A percentile compares a stretch with the other conserved stretches of the same genome.
Evolutionary conservation across 2,888 invertebrate genomes (phyloP).

Genomic region (Tetranychus piercei): DNA sequence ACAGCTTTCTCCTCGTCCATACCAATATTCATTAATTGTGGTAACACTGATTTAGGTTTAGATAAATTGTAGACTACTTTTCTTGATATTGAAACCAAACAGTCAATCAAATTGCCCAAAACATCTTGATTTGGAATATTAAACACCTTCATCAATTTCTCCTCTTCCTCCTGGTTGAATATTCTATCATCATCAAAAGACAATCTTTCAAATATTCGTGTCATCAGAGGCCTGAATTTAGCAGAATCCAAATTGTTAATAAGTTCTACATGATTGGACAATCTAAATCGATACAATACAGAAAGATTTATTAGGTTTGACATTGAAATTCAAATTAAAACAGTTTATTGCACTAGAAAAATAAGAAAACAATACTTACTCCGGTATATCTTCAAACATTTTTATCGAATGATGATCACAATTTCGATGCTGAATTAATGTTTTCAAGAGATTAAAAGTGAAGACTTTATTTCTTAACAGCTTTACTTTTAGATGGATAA

Average conservation of each 20-base stretch:
- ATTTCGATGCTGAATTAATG: too few species aligned
- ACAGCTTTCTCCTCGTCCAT: constrained; percentile 3
- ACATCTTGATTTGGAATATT: not conserved
- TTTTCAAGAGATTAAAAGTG: too few species aligned
- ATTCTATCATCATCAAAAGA: not conserved
- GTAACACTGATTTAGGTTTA: constrained; percentile 12
- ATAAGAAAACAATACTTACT: not conserved
- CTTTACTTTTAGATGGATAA: not conserved
- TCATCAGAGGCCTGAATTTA: not conserved
- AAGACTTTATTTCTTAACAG: too few species aligned
- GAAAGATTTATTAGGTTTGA: not conserved
- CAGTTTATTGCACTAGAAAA: not conserved
- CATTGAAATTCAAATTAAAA: not conserved
- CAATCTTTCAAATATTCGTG: not conserved
- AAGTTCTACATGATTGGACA: not conserved
- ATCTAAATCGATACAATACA: not conserved
- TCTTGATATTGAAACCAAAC: not conserved
- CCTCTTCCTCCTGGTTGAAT: constrained; percentile 4
- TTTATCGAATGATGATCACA: not conserved
- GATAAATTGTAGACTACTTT: not conserved
- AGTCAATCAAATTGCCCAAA: not conserved
- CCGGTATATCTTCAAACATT: not conserved
- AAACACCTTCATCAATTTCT: not conserved
- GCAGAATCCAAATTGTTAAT: not conserved
- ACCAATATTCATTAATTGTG: constrained; percentile 15